phyloP scores from a whole-genome alignment of 2,888 invertebrate species.

The Tromatobia lineatoria region DNA sequence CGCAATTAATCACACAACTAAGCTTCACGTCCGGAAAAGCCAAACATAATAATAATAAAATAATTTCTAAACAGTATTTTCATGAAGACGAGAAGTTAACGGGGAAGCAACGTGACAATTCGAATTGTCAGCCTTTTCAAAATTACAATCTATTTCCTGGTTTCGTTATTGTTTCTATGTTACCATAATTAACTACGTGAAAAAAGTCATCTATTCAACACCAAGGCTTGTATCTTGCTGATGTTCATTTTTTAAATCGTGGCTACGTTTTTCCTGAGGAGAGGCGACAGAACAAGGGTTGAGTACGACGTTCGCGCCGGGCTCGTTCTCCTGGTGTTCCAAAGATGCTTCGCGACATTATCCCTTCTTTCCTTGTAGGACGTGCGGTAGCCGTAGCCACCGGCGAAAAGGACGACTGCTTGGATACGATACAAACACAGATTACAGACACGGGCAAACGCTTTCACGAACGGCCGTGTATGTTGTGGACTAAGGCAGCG shows the following conservation, averaged over 20 bases:
- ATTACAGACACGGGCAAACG: slow-evolving; percentile 45
- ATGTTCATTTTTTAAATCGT: neutral
- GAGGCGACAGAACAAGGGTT: slow-evolving; percentile 32
- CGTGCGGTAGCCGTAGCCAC: slow-evolving; percentile 56
- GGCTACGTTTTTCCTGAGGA: neutral
- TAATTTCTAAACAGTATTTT: too few species aligned
- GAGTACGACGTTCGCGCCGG: neutral
- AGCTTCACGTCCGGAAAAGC: too few species aligned
- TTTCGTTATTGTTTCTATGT: neutral
- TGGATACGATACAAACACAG: slow-evolving; percentile 30
- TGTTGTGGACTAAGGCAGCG: slow-evolving; percentile 9
- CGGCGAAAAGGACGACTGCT: slow-evolving; percentile 6
- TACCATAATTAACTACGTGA: neutral
- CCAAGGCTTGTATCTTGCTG: neutral
- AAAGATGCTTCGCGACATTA: slow-evolving; percentile 75
- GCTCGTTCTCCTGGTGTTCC: slow-evolving; percentile 63
- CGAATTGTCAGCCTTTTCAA: too few species aligned
- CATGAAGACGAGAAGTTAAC: too few species aligned
- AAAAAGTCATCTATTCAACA: neutral
- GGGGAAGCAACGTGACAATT: too few species aligned
- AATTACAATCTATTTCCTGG: too few species aligned
- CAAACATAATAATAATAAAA: too few species aligned
- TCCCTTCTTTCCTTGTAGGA: slow-evolving; percentile 63
- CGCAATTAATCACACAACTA: too few species aligned
- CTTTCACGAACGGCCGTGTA: slow-evolving; percentile 57